Conservation (phyloP, 1,140 invertebrate genomes). For the Drosophila suzukii region DNA sequence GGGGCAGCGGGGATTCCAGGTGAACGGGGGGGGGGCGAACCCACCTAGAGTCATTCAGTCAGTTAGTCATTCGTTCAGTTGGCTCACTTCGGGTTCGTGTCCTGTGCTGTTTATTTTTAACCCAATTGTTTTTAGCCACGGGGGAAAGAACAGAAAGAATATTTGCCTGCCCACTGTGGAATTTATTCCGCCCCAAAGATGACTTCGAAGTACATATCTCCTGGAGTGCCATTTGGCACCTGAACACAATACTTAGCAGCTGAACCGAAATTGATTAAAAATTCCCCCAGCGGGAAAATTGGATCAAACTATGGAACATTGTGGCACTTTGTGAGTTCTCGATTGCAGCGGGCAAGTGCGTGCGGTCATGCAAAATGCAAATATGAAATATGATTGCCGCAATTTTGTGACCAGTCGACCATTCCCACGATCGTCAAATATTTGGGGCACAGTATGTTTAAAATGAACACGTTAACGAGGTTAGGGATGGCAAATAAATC, state of each 20-base stretch:
- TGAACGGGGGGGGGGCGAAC: not conserved
- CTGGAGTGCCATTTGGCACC: constrained; percentile 5
- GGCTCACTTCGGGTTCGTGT: constrained; percentile 23
- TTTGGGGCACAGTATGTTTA: not conserved
- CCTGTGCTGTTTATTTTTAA: constrained; percentile 42
- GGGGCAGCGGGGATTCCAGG: constrained; percentile 4
- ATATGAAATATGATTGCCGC: constrained; percentile 13
- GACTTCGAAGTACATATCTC: constrained; percentile 3
- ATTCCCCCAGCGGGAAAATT: not conserved
- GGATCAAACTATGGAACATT: not conserved
- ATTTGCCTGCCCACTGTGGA: not conserved
- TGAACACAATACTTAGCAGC: constrained; percentile 3
- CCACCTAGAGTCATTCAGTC: constrained; percentile 32
- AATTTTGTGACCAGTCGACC: constrained; percentile 17
- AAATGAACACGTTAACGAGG: not conserved
- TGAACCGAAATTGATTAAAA: constrained; percentile 18
- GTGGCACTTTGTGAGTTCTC: not conserved
- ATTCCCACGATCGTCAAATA: constrained; percentile 13
- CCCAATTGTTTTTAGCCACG: constrained; percentile 34
- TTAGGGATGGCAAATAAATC: not conserved
- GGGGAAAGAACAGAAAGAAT: not conserved
- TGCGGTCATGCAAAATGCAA: constrained; percentile 50
- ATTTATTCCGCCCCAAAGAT: not conserved
- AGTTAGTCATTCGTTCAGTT: constrained; percentile 11
- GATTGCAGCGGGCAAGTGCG: constrained; percentile 12